Conservation (phyloP, 2,113 vertebrate genomes). For the Suricata suricatta region DNA sequence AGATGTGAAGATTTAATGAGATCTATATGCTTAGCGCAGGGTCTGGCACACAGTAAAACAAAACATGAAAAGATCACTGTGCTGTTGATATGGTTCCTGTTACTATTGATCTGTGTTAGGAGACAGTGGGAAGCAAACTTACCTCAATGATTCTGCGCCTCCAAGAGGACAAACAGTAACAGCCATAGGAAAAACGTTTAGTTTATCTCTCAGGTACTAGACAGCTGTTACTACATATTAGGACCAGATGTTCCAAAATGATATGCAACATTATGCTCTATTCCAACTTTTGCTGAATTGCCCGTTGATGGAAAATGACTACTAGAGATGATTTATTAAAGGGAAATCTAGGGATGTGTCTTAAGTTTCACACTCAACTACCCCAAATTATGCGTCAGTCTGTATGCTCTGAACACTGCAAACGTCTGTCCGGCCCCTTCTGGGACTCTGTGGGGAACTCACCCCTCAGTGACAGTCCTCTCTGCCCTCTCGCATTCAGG, state of each 20-base stretch:
- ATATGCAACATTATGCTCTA: conserved; percentile 85
- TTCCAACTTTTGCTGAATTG: conserved; percentile 83
- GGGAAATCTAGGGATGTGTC: conserved; percentile 72
- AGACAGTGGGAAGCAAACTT: not conserved
- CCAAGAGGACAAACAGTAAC: conserved; percentile 72
- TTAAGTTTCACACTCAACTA: conserved; percentile 77
- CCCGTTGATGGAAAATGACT: conserved; percentile 82
- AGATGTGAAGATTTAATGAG: not conserved
- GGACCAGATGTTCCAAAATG: conserved; percentile 87
- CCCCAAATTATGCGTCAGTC: conserved; percentile 69
- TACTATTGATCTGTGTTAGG: not conserved
- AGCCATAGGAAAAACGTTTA: conserved; percentile 75
- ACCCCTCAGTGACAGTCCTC: conserved; percentile 5
- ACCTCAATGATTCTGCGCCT: not conserved
- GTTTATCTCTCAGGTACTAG: conserved; percentile 86
- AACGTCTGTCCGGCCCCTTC: conserved; percentile 48
- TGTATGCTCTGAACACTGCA: conserved; percentile 53
- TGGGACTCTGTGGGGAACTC: conserved; percentile 22
- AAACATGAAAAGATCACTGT: not conserved
- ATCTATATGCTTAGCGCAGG: not conserved
- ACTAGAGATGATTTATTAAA: conserved; percentile 84
- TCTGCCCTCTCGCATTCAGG: not conserved
- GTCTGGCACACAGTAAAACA: not conserved
- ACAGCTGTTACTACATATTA: conserved; percentile 85
- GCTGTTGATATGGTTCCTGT: not conserved